These are phyloP conservation scores for Tadarida brasiliensis DNA, from an alignment of 2,797 vertebrate species.

Conservation along the genomic window DNA sequence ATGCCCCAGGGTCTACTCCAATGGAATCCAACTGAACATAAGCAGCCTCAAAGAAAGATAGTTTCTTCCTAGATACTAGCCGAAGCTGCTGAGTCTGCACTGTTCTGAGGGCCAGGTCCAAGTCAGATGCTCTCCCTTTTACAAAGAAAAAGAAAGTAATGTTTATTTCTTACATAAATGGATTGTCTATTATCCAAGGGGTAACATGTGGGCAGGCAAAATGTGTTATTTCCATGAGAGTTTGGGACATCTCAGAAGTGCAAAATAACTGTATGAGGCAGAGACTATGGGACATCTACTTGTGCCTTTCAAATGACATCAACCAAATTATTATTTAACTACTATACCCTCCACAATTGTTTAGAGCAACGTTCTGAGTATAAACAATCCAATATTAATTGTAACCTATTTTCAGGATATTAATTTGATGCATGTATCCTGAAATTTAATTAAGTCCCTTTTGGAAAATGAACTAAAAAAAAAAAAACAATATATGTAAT, in stretches of 20 bases:
- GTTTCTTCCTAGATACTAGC: not conserved
- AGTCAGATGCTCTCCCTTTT: not conserved
- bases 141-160: not conserved
- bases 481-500: not conserved
- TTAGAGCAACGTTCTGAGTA: not conserved
- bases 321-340: not conserved
- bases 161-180: not conserved
- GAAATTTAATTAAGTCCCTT: slow-evolving; percentile 1
- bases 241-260: not conserved
- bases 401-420: not conserved
- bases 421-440: slow-evolving; percentile 18
- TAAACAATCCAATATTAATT: not conserved
- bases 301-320: not conserved
- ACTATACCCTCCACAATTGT: not conserved
- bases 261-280: not conserved
- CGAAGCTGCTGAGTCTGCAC: not conserved
- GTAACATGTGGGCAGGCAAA: not conserved
- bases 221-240: not conserved
- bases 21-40: not conserved
- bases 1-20: not conserved
- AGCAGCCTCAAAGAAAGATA: not conserved
- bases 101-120: not conserved
- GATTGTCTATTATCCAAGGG: not conserved
- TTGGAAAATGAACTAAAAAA: not conserved
- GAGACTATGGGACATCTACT: not conserved